Conservation (phyloP, 2,797 vertebrate genomes). For the Bucorvus abyssinicus region DNA sequence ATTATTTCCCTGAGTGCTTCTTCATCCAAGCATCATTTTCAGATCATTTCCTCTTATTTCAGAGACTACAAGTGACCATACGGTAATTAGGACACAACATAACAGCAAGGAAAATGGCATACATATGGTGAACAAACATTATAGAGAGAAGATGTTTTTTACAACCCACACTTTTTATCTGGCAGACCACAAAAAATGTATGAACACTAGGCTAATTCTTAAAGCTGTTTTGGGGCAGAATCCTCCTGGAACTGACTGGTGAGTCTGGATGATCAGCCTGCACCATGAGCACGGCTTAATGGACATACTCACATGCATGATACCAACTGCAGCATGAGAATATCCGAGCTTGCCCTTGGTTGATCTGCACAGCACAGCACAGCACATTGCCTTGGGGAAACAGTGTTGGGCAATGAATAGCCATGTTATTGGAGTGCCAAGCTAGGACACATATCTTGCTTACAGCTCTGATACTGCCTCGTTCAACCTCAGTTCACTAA, state of each 20-base stretch:
- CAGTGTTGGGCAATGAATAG: background rate
- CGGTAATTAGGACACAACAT: background rate
- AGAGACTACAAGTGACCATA: background rate
- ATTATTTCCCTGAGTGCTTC: background rate
- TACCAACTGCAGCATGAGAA: background rate
- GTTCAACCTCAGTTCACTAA: background rate
- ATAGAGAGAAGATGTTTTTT: background rate
- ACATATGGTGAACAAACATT: background rate
- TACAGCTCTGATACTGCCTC: background rate
- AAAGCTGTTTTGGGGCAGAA: background rate
- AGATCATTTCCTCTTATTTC: background rate
- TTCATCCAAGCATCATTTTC: background rate
- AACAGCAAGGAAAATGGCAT: background rate
- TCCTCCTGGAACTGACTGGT: background rate
- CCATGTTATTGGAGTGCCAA: background rate
- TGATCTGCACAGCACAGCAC: background rate
- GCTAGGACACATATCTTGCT: background rate
- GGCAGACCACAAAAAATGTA: background rate
- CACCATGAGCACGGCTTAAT: rapidly evolving
- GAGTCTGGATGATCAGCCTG: background rate
- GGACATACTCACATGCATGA: background rate
- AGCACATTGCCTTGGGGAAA: background rate
- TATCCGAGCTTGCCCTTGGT: background rate
- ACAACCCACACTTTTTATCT: background rate
- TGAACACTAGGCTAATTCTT: background rate